These are phyloP conservation scores for Penaeus indicus DNA, from an alignment of 1,140 invertebrate genomes.

Conservation along the genomic window DNA sequence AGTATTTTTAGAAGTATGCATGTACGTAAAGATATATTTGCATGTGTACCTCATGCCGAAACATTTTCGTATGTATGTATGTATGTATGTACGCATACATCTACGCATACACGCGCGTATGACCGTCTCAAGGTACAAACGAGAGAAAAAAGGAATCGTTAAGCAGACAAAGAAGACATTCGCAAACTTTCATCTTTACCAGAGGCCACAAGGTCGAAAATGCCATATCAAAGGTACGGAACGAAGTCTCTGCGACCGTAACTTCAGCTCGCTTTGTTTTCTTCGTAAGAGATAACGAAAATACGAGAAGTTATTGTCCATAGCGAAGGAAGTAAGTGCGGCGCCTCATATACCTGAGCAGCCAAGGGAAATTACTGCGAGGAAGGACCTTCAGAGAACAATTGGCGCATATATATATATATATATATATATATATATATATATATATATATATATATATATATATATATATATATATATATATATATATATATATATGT, in stretches of 20 bases:
- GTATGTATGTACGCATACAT: not conserved
- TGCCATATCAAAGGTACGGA: too few relatives aligned
- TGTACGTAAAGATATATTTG: too few relatives aligned
- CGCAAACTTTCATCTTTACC: too few relatives aligned
- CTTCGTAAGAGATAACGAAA: too few relatives aligned
- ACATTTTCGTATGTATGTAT: not conserved
- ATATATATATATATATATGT: not conserved
- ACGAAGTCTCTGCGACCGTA: too few relatives aligned
- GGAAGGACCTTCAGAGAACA: not conserved
- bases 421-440: not conserved
- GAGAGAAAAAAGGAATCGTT: not conserved
- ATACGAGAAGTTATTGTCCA: too few relatives aligned
- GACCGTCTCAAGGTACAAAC: not conserved
- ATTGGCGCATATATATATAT: not conserved
- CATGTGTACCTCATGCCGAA: too few relatives aligned
- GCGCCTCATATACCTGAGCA: not conserved
- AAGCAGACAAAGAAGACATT: too few relatives aligned
- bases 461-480: not conserved
- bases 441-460: not conserved
- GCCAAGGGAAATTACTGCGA: not conserved
- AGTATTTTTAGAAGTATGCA: too few relatives aligned
- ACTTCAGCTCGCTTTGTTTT: too few relatives aligned
- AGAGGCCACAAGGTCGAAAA: too few relatives aligned
- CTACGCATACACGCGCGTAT: not conserved
- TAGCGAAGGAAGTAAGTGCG: too few relatives aligned